Conservation (phyloP, 2,797 vertebrate genomes). For the Carcharodon carcharias region DNA sequence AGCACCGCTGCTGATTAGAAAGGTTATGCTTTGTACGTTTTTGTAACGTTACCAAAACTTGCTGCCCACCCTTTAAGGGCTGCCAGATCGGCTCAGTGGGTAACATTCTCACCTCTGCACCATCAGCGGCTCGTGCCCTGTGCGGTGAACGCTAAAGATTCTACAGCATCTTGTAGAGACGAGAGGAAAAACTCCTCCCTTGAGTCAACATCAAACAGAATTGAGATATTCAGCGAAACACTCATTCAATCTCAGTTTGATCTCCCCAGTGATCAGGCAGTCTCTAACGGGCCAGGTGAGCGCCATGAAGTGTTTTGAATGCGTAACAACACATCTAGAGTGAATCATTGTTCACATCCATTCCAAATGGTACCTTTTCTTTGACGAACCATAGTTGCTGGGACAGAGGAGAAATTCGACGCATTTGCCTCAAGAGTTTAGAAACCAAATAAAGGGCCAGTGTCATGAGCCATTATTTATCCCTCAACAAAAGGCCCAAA, state of each 20-base stretch:
- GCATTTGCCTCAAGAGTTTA: background rate
- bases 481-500: background rate
- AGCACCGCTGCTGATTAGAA: background rate
- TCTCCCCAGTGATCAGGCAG: background rate
- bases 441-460: background rate
- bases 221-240: background rate
- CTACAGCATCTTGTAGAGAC: background rate
- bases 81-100: background rate
- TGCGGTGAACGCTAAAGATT: too few relatives aligned
- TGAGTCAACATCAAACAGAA: background rate
- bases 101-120: background rate
- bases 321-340: background rate
- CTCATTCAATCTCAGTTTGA: background rate
- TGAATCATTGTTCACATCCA: background rate
- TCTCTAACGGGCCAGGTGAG: background rate
- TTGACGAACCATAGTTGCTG: background rate
- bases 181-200: background rate
- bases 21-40: background rate
- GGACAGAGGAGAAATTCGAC: background rate
- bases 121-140: background rate
- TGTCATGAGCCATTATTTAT: background rate
- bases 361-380: background rate
- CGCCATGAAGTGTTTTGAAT: background rate
- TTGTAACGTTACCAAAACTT: background rate
- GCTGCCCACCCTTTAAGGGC: background rate